phyloP scores from a whole-genome alignment of 2,888 invertebrate genomes.

The Epinotia ramella region DNA sequence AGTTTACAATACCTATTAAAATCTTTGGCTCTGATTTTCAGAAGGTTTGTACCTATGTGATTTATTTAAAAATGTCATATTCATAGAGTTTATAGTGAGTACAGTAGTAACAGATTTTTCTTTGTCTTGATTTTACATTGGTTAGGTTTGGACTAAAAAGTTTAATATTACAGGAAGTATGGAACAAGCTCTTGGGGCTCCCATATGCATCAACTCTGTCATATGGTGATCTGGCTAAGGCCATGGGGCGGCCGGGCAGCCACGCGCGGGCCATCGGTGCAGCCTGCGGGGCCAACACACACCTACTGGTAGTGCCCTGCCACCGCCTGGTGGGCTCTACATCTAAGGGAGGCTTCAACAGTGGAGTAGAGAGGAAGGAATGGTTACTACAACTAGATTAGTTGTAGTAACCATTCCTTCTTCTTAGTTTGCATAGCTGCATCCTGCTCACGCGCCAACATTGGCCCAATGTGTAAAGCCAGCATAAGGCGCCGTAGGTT shows the following conservation, averaged over 20 bases:
- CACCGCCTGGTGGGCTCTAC: slow-evolving; percentile 70
- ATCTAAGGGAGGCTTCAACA: slow-evolving; percentile 80
- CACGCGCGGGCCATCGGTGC: slow-evolving; percentile 75
- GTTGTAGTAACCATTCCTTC: no score
- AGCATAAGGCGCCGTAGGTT: no score
- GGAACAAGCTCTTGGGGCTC: slow-evolving; percentile 68
- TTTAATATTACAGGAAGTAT: slow-evolving; percentile 65
- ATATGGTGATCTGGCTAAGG: slow-evolving; percentile 72
- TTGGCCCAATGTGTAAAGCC: no score
- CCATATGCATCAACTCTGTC: slow-evolving; percentile 73
- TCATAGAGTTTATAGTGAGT: no score
- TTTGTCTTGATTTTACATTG: background rate
- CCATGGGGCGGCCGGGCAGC: slow-evolving; percentile 65
- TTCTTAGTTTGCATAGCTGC: no score
- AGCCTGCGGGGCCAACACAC: slow-evolving; percentile 75
- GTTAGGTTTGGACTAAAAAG: background rate
- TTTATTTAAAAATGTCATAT: no score
- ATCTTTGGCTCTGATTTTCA: slow-evolving; percentile 75
- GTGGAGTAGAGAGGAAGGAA: slow-evolving; percentile 81
- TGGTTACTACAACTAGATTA: slow-evolving; percentile 82
- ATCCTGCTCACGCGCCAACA: no score
- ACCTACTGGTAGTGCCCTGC: slow-evolving; percentile 74
- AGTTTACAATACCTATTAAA: slow-evolving; percentile 71
- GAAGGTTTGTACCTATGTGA: slow-evolving; percentile 59
- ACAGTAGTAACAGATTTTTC: background rate